These are phyloP conservation scores for Drosophila malerkotliana DNA, from an alignment of 1,140 invertebrate genomes.

Conservation along the genomic window DNA sequence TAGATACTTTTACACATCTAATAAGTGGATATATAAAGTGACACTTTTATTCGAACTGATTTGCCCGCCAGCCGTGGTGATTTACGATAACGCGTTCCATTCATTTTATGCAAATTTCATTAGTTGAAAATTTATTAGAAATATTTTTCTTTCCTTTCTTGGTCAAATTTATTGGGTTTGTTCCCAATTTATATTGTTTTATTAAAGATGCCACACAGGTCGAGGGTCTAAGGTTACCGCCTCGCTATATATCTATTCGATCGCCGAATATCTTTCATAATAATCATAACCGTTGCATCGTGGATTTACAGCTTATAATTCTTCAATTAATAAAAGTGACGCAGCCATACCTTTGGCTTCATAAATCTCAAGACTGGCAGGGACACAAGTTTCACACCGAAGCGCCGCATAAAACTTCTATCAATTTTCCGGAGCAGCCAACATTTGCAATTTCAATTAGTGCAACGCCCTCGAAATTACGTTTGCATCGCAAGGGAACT, in stretches of 20 bases:
- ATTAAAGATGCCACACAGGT: constrained; percentile 67
- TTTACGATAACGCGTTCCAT: constrained; percentile 78
- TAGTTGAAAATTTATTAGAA: constrained; percentile 28
- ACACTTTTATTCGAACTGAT: constrained; percentile 62
- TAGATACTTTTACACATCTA: constrained; percentile 46
- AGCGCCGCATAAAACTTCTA: constrained; percentile 68
- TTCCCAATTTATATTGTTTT: constrained; percentile 71
- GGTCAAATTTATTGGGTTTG: constrained; percentile 64
- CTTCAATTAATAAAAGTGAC: constrained; percentile 73
- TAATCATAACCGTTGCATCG: constrained; percentile 44
- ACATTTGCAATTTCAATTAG: constrained; percentile 82
- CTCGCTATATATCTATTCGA: constrained; percentile 24
- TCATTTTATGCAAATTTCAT: constrained; percentile 74
- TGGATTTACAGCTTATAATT: constrained; percentile 61
- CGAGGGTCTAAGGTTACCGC: constrained; percentile 56
- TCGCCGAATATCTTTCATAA: constrained; percentile 40
- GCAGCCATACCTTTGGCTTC: constrained; percentile 46
- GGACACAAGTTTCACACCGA: constrained; percentile 45
- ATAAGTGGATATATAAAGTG: constrained; percentile 51
- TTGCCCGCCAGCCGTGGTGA: constrained; percentile 40
- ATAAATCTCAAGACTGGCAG: constrained; percentile 55
- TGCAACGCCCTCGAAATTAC: constrained; percentile 64
- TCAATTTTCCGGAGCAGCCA: constrained; percentile 53
- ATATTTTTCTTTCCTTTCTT: constrained; percentile 30
- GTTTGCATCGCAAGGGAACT: constrained; percentile 40